Conservation (phyloP, 2,888 invertebrate genomes). For the Plusia festucae region DNA sequence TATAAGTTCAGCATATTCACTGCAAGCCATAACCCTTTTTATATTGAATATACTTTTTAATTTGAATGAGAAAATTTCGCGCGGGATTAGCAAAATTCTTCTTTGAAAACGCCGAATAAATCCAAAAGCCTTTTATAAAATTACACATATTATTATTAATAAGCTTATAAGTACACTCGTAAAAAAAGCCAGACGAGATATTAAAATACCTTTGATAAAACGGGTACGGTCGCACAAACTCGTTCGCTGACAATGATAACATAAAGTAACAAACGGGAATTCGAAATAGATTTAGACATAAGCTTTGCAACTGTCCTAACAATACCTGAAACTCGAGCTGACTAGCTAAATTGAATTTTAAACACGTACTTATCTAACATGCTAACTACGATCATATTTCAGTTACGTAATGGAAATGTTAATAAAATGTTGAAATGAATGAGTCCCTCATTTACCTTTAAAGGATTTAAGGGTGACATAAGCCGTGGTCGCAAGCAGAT, state of each 20-base stretch:
- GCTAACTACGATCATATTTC: conserved; percentile 2
- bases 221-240: conserved; percentile 18
- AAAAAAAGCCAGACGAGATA: conserved; percentile 19
- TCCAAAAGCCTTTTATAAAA: conserved; percentile 22
- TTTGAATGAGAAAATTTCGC: conserved; percentile 9
- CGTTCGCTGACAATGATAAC: conserved; percentile 26
- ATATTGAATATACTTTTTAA: no score
- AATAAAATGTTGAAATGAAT: no score
- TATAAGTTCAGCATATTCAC: no score
- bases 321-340: conserved; percentile 35
- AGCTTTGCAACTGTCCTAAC: conserved; percentile 51
- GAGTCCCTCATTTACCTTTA: no score
- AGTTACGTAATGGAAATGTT: not conserved
- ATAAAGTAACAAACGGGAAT: conserved; percentile 32
- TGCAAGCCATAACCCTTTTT: no score
- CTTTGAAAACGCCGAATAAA: conserved; percentile 4
- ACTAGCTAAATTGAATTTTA: conserved; percentile 42
- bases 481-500: no score
- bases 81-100: conserved; percentile 2
- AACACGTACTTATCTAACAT: conserved; percentile 17
- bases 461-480: no score
- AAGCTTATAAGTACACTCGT: conserved; percentile 20
- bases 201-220: conserved; percentile 32
- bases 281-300: conserved; percentile 40
- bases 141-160: conserved; percentile 17